These are phyloP conservation scores for Lithophane semibrunnea DNA, from an alignment of 2,888 invertebrate genomes.

Conservation along the genomic window DNA sequence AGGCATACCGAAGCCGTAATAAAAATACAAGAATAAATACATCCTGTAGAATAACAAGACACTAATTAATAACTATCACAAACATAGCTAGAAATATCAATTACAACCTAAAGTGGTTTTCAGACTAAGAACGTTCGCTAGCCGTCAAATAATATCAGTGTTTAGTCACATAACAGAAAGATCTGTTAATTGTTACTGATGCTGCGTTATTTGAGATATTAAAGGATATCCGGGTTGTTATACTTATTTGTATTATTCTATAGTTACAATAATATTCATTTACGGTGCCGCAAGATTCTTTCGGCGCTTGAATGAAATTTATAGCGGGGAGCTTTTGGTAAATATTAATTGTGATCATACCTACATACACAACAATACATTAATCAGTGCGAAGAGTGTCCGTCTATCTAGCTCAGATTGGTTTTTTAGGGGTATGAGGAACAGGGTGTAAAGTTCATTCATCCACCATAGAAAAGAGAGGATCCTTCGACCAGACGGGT, in stretches of 20 bases:
- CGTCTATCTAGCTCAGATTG: too few species aligned
- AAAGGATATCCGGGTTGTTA: background rate
- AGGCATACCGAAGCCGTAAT: background rate
- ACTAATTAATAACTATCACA: constrained; percentile 15
- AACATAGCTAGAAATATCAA: constrained; percentile 12
- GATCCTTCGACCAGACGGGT: too few species aligned
- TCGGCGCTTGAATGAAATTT: too few species aligned
- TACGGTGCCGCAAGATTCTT: too few species aligned
- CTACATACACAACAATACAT: too few species aligned
- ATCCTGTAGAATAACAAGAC: background rate
- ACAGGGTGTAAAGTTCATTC: too few species aligned
- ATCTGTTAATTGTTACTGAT: constrained; percentile 14
- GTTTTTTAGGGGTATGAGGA: too few species aligned
- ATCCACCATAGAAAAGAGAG: too few species aligned
- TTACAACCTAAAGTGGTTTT: background rate
- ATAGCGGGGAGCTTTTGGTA: too few species aligned
- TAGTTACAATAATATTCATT: too few species aligned
- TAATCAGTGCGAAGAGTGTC: too few species aligned
- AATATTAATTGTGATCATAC: too few species aligned
- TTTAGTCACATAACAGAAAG: constrained; percentile 5
- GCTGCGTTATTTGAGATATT: constrained; percentile 6
- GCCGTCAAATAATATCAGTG: constrained; percentile 30
- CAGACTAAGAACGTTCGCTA: background rate
- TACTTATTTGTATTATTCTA: background rate
- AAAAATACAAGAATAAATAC: background rate